Evolutionary conservation across 2,113 vertebrate genomes (phyloP).

Genomic region (Heterotilapia buettikoferi): DNA sequence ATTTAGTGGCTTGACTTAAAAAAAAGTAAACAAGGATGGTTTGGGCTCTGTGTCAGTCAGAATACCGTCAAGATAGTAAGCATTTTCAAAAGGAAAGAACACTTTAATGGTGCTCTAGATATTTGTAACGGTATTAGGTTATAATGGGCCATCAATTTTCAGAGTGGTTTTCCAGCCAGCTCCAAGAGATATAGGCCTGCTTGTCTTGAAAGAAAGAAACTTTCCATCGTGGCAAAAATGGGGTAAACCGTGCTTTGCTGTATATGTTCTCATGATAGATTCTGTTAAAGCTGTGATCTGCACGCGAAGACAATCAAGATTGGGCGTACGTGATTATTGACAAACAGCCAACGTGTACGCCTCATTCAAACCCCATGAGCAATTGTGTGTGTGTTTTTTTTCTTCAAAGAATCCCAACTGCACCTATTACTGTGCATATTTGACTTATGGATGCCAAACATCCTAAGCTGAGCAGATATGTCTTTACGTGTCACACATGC

Average conservation of each 20-base stretch:
- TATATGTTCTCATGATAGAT: background rate
- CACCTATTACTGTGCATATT: slow-evolving; percentile 23
- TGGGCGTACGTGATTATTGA: background rate
- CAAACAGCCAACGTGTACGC: background rate
- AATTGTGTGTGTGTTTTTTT: background rate
- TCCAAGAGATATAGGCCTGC: background rate
- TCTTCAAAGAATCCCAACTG: background rate
- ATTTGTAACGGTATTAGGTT: slow-evolving; percentile 41
- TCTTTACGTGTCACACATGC: slow-evolving; percentile 64
- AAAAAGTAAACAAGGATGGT: slow-evolving; percentile 44
- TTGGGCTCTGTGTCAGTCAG: slow-evolving; percentile 54
- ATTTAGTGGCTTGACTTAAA: slow-evolving; percentile 62
- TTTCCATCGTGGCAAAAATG: slow-evolving; percentile 7
- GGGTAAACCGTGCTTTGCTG: background rate
- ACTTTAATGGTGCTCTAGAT: slow-evolving; percentile 32
- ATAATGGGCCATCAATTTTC: slow-evolving; percentile 25
- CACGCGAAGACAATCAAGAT: background rate
- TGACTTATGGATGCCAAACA: slow-evolving; percentile 60
- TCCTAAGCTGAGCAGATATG: slow-evolving; percentile 43
- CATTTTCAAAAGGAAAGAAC: slow-evolving; percentile 56
- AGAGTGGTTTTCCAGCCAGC: slow-evolving; percentile 34
- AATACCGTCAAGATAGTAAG: slow-evolving; percentile 59
- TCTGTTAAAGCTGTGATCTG: background rate
- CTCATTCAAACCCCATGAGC: background rate
- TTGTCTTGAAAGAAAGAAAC: background rate